phyloP scores from a whole-genome alignment of 2,888 invertebrate species.

The Liposcelis brunnea region DNA sequence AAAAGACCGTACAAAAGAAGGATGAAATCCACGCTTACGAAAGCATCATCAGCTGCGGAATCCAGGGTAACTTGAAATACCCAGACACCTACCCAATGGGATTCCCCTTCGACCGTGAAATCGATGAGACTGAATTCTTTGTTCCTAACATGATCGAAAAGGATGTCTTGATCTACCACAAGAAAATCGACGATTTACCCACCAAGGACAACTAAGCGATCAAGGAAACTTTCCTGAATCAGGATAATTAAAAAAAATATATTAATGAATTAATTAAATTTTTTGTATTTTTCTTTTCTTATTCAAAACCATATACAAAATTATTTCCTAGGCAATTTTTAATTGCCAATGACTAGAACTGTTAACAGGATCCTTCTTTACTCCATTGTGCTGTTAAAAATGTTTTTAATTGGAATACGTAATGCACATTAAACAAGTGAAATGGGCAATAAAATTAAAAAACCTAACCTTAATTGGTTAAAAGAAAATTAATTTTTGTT shows the following conservation, averaged over 20 bases:
- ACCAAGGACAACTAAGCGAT: constrained; percentile 7
- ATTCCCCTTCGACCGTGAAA: constrained; percentile 55
- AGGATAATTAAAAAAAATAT: background rate
- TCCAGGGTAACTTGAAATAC: constrained; percentile 24
- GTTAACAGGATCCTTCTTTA: too few species aligned
- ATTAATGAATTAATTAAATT: background rate
- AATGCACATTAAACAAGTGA: too few species aligned
- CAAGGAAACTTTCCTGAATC: background rate
- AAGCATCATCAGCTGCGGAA: constrained; percentile 26
- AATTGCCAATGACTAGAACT: too few species aligned
- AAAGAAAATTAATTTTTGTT: too few species aligned
- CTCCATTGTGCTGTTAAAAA: too few species aligned
- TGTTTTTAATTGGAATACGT: too few species aligned
- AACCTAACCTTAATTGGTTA: too few species aligned
- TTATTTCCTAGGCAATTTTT: too few species aligned
- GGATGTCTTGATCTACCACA: constrained; percentile 43
- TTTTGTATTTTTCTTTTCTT: background rate
- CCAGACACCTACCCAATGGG: constrained; percentile 45
- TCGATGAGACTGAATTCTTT: constrained; percentile 39
- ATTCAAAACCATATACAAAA: too few species aligned
- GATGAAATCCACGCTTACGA: constrained; percentile 28
- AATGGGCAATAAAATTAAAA: too few species aligned
- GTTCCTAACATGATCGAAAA: constrained; percentile 42
- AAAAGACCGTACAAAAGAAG: constrained; percentile 14
- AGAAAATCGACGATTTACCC: constrained; percentile 26